These are phyloP conservation scores for Notiomystis cincta DNA, from an alignment of 2,113 vertebrate genomes.

Conservation along the genomic window DNA sequence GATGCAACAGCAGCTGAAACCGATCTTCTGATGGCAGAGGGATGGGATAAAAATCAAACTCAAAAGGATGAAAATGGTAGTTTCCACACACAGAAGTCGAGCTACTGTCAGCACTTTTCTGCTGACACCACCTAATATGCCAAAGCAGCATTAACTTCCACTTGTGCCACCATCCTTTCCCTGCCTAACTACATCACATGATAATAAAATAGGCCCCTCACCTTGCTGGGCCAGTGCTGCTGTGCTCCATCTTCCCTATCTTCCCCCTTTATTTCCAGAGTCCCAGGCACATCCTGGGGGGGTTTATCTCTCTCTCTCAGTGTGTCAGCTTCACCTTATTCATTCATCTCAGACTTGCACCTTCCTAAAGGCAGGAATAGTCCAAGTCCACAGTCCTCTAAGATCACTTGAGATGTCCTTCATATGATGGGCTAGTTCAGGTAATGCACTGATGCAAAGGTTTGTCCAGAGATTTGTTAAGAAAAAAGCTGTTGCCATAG, in stretches of 20 bases:
- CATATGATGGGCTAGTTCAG: not conserved
- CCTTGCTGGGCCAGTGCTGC: not conserved
- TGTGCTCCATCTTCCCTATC: not conserved
- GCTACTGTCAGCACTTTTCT: not conserved
- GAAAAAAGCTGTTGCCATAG: not conserved
- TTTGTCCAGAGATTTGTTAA: not conserved
- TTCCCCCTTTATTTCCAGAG: not conserved
- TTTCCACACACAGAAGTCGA: not conserved
- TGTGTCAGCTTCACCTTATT: not conserved
- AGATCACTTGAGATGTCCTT: not conserved
- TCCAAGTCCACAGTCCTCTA: not conserved
- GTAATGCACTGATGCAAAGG: not conserved
- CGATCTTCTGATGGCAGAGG: not conserved
- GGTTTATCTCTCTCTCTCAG: not conserved
- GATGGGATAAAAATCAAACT: not conserved
- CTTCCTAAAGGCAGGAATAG: not conserved
- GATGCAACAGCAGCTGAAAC: not conserved
- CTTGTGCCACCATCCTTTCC: not conserved
- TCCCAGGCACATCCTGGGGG: not conserved
- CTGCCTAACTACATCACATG: fast-evolving
- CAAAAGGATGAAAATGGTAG: not conserved
- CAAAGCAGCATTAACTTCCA: not conserved
- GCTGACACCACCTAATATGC: not conserved
- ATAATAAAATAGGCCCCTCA: not conserved
- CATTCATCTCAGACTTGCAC: not conserved